These are phyloP conservation scores for Neria commutata DNA, from an alignment of 2,888 invertebrate genomes.

Conservation along the genomic window DNA sequence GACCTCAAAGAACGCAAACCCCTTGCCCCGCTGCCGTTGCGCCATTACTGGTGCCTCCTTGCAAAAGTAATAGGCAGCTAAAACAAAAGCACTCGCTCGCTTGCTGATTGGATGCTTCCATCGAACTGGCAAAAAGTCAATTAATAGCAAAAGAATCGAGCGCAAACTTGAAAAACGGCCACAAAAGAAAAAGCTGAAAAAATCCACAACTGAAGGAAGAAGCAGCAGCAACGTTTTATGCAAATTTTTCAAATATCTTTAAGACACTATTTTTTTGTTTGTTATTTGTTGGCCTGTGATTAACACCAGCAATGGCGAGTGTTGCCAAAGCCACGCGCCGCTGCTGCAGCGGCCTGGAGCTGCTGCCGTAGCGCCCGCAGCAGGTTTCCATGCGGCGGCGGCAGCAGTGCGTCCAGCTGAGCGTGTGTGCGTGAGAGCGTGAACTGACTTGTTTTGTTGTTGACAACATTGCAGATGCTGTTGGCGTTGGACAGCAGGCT, in stretches of 20 bases:
- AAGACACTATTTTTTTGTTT: too few species aligned
- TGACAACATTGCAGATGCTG: conserved; percentile 1
- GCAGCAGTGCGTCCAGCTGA: too few species aligned
- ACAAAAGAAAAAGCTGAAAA: background rate
- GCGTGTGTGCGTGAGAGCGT: too few species aligned
- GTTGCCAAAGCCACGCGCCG: conserved; percentile 8
- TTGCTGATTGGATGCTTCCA: too few species aligned
- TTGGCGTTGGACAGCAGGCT: conserved; percentile 4
- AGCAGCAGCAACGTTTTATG: background rate
- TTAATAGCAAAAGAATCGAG: background rate
- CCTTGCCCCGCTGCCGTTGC: too few species aligned
- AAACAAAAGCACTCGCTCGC: background rate
- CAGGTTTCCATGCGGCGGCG: background rate
- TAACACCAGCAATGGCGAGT: background rate
- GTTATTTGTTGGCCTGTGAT: too few species aligned
- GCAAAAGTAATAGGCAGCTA: background rate
- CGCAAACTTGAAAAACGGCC: conserved; percentile 15
- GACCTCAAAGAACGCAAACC: background rate
- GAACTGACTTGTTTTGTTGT: background rate
- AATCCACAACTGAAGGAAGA: background rate
- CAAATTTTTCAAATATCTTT: conserved; percentile 1
- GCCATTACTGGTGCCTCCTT: too few species aligned
- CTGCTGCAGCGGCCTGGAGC: background rate
- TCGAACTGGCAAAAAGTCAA: conserved; percentile 1
- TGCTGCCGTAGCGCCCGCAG: background rate